Conservation (phyloP, 2,797 vertebrate genomes). For the Sciaenops ocellatus region DNA sequence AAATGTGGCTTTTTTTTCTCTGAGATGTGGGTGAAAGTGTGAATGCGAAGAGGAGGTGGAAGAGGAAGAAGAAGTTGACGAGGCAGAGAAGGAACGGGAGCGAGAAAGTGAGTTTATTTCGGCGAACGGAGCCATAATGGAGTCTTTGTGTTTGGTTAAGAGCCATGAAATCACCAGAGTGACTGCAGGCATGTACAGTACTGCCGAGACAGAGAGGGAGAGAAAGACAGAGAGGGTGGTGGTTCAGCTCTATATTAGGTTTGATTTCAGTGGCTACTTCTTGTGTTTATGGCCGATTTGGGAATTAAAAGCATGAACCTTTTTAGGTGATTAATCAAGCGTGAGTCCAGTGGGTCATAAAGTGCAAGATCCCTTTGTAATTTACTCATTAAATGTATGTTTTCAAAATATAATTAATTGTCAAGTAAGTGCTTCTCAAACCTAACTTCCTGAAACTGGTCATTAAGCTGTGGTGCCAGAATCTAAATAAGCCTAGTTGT, state of each 20-base stretch:
- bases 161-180: slow-evolving; percentile 81
- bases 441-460: background rate
- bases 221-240: background rate
- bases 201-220: slow-evolving; percentile 9
- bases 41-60: slow-evolving; percentile 56
- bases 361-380: background rate
- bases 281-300: slow-evolving; percentile 10
- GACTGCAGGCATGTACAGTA: slow-evolving; percentile 72
- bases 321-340: slow-evolving; percentile 6
- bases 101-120: slow-evolving; percentile 65
- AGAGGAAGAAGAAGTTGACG: slow-evolving; percentile 22
- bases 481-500: background rate
- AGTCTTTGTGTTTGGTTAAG: slow-evolving; percentile 83
- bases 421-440: background rate
- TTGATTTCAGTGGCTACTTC: slow-evolving; percentile 16
- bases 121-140: slow-evolving; percentile 72
- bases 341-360: background rate
- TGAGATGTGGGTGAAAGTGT: slow-evolving; percentile 58
- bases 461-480: background rate
- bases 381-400: slow-evolving; percentile 3
- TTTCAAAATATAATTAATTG: background rate
- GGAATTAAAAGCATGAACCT: slow-evolving; percentile 1
- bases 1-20: slow-evolving; percentile 51
- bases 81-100: slow-evolving; percentile 16
- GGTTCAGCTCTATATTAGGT: background rate